phyloP scores from a whole-genome alignment of 2,113 vertebrate species.

The Columba janthina region DNA sequence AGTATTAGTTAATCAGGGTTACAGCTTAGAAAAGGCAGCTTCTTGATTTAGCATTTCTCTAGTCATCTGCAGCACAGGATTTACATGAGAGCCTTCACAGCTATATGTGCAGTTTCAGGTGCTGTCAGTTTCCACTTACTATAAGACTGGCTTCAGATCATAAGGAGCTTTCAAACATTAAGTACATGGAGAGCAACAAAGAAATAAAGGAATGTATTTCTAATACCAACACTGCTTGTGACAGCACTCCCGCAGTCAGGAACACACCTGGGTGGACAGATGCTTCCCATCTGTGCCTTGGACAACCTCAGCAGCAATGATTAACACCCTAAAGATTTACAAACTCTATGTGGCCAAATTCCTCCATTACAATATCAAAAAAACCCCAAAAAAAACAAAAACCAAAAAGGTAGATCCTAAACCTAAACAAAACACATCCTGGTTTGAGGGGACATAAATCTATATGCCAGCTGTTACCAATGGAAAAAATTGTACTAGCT shows the following conservation, averaged over 20 bases:
- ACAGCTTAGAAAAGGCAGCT: slow-evolving; percentile 29
- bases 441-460: background rate
- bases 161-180: background rate
- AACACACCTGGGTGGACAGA: background rate
- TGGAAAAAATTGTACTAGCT: background rate
- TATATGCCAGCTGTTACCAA: rapidly evolving
- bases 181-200: background rate
- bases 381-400: background rate
- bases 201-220: background rate
- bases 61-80: background rate
- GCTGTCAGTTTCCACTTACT: background rate
- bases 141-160: background rate
- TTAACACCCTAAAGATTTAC: slow-evolving; percentile 19
- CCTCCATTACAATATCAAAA: background rate
- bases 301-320: background rate
- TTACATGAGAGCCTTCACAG: background rate
- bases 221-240: background rate
- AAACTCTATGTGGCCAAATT: background rate
- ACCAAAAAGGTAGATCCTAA: background rate
- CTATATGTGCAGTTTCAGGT: background rate
- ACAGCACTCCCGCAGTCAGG: background rate
- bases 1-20: background rate
- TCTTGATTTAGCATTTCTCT: background rate
- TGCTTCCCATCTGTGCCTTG: background rate
- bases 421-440: background rate